Evolutionary conservation across 1,140 invertebrate species (phyloP).

Genomic region (Periplaneta americana): DNA sequence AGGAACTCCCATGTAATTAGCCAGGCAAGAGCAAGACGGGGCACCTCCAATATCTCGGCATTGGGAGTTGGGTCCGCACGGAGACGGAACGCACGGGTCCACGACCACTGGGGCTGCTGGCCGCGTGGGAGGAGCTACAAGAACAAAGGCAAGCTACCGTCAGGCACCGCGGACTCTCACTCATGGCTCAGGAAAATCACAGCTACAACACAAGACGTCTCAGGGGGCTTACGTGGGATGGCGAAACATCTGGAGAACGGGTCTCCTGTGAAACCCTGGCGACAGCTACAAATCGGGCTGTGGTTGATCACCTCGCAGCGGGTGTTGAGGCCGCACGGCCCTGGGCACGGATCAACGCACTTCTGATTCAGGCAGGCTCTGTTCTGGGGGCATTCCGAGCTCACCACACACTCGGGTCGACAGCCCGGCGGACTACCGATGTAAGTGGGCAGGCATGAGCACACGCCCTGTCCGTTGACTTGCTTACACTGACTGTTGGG

Average conservation of each 20-base stretch:
- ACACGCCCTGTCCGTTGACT: slow-evolving; percentile 58
- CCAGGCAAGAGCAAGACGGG: slow-evolving; percentile 52
- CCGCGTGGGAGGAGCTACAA: slow-evolving; percentile 20
- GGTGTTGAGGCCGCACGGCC: slow-evolving; percentile 57
- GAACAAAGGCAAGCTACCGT: too few relatives aligned
- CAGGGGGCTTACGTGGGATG: slow-evolving; percentile 44
- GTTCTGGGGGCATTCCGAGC: slow-evolving; percentile 56
- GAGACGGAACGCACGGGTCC: slow-evolving; percentile 43
- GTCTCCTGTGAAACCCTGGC: slow-evolving; percentile 61
- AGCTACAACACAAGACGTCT: not conserved
- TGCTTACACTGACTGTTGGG: slow-evolving; percentile 67
- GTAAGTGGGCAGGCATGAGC: slow-evolving; percentile 62
- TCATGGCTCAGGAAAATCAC: not conserved
- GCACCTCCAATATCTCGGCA: slow-evolving; percentile 46
- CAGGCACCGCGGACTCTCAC: too few relatives aligned
- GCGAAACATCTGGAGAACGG: slow-evolving; percentile 61
- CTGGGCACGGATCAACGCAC: slow-evolving; percentile 57
- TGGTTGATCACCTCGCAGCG: slow-evolving; percentile 59
- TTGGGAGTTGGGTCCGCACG: slow-evolving; percentile 51
- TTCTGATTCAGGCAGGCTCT: slow-evolving; percentile 57
- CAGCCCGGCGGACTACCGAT: slow-evolving; percentile 67
- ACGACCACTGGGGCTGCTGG: not conserved
- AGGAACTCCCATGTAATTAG: slow-evolving; percentile 53
- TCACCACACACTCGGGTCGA: slow-evolving; percentile 65
- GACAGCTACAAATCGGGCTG: slow-evolving; percentile 68